phyloP scores from a whole-genome alignment of 2,797 vertebrate genomes.

The Danio jaintianensis region DNA sequence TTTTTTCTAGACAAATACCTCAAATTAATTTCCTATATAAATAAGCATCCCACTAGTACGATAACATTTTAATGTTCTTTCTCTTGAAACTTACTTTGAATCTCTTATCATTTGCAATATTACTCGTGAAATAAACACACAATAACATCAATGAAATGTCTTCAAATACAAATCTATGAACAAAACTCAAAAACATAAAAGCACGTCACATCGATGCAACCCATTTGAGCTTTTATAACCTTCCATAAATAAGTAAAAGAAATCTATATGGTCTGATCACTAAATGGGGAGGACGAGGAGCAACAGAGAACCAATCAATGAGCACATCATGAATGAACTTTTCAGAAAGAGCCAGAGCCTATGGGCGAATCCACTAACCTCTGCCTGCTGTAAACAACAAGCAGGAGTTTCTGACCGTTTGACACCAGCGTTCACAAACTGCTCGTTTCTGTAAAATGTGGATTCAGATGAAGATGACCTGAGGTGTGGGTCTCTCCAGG shows the following conservation, averaged over 20 bases:
- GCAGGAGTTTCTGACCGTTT: slow-evolving; percentile 67
- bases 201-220: neutral
- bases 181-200: neutral
- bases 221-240: neutral
- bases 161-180: neutral
- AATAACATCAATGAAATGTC: neutral
- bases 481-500: slow-evolving; percentile 48
- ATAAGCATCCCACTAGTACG: neutral
- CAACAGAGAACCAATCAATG: slow-evolving; percentile 16
- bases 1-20: neutral
- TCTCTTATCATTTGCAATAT: neutral
- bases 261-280: neutral
- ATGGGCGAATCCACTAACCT: slow-evolving; percentile 59
- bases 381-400: slow-evolving; percentile 54
- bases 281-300: neutral
- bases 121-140: neutral
- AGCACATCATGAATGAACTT: slow-evolving; percentile 26
- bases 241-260: neutral
- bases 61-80: neutral
- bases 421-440: slow-evolving; percentile 65
- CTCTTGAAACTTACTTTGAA: neutral
- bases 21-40: neutral
- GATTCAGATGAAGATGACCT: slow-evolving; percentile 32
- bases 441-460: slow-evolving; percentile 70
- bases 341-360: slow-evolving; percentile 57